phyloP scores from a whole-genome alignment of 2,888 invertebrate species.

The Hypomecis punctinalis region DNA sequence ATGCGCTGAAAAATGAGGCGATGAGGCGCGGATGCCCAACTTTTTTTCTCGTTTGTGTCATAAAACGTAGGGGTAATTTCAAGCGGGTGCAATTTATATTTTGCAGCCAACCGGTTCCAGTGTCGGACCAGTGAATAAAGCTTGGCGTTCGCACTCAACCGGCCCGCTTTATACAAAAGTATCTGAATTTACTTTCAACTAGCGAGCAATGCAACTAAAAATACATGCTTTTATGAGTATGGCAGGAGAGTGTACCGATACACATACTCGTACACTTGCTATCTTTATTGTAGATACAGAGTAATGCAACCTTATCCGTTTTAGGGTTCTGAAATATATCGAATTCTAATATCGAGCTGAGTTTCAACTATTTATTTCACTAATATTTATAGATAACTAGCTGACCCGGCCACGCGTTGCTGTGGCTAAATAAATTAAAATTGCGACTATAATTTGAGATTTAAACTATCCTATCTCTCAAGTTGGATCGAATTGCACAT shows the following conservation, averaged over 20 bases:
- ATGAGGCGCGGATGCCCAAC: constrained; percentile 60
- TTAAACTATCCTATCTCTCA: too few relatives aligned
- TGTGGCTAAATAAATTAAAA: too few relatives aligned
- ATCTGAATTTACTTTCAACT: constrained; percentile 52
- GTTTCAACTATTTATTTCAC: too few relatives aligned
- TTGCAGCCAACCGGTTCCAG: constrained; percentile 62
- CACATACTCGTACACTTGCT: neutral
- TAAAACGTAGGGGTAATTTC: constrained; percentile 74
- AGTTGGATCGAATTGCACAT: too few relatives aligned
- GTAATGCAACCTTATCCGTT: neutral
- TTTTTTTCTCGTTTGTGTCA: constrained; percentile 69
- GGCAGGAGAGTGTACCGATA: neutral
- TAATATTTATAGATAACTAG: too few relatives aligned
- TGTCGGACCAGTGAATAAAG: constrained; percentile 65
- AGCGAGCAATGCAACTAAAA: constrained; percentile 40
- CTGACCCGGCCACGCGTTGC: too few relatives aligned
- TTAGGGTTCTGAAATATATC: neutral
- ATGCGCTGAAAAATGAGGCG: constrained; percentile 52
- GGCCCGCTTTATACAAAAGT: constrained; percentile 46
- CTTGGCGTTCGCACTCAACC: constrained; percentile 56
- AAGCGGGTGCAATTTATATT: constrained; percentile 72
- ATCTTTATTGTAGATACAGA: neutral
- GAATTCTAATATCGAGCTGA: too few relatives aligned
- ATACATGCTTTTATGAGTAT: constrained; percentile 32
- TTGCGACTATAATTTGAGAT: too few relatives aligned